Conservation (phyloP, 1,140 invertebrate species). For the Lucilia cuprina region DNA sequence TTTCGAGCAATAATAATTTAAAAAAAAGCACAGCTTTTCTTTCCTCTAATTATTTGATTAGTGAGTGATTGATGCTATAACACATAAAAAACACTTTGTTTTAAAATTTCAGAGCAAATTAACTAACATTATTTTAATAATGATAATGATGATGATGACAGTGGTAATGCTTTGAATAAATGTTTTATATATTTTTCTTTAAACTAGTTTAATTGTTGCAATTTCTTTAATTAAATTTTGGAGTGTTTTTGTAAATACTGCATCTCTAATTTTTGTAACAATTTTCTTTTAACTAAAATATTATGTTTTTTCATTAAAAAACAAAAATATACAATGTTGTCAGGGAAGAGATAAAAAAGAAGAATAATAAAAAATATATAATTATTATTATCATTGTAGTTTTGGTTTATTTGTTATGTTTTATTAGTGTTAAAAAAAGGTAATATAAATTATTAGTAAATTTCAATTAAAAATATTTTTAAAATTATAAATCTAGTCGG, state of each 20-base stretch:
- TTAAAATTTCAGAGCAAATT: too few relatives aligned
- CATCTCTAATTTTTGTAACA: conserved; percentile 10
- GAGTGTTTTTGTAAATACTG: conserved; percentile 19
- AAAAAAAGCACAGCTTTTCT: too few relatives aligned
- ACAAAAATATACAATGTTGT: neutral
- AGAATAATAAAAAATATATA: neutral
- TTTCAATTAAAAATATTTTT: too few relatives aligned
- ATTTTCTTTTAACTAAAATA: neutral
- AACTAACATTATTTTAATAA: too few relatives aligned
- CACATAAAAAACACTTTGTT: too few relatives aligned
- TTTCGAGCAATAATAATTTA: too few relatives aligned
- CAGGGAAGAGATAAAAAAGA: neutral
- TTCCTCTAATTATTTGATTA: too few relatives aligned
- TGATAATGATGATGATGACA: neutral
- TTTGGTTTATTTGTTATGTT: too few relatives aligned
- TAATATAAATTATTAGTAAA: too few relatives aligned
- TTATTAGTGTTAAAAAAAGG: too few relatives aligned
- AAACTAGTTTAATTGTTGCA: neutral
- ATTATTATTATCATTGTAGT: neutral
- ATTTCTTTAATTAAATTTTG: neutral
- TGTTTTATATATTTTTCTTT: neutral
- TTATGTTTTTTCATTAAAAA: neutral
- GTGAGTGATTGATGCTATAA: too few relatives aligned
- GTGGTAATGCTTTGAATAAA: neutral
- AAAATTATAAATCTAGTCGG: too few relatives aligned